These are phyloP conservation scores for Drosophila repletoides DNA, from an alignment of 1,140 invertebrate genomes.

Conservation along the genomic window DNA sequence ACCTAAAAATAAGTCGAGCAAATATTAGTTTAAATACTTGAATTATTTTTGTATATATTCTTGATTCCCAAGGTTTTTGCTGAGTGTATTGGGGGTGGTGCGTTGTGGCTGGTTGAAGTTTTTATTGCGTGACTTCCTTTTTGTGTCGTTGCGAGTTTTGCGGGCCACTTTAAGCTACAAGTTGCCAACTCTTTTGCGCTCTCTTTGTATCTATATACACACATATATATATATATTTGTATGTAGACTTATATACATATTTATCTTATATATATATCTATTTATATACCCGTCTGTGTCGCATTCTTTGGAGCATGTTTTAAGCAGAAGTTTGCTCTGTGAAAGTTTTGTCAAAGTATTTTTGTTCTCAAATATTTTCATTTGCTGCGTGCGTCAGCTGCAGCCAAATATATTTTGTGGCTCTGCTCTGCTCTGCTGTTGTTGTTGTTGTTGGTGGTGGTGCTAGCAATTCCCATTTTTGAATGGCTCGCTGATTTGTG, in stretches of 20 bases:
- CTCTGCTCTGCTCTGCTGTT: neutral
- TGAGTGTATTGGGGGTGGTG: neutral
- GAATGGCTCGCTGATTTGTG: slow-evolving; percentile 64
- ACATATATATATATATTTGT: neutral
- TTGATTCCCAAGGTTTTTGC: too few relatives aligned
- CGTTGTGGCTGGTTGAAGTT: slow-evolving; percentile 30
- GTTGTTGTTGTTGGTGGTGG: neutral
- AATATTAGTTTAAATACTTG: too few relatives aligned
- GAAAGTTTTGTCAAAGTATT: slow-evolving; percentile 72
- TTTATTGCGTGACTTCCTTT: slow-evolving; percentile 72
- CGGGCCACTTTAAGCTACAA: slow-evolving; percentile 21
- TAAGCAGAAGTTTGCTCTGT: slow-evolving; percentile 65
- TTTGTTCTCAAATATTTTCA: slow-evolving; percentile 72
- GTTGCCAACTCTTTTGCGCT: slow-evolving; percentile 20
- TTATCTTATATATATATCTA: slow-evolving; percentile 20
- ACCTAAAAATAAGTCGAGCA: too few relatives aligned
- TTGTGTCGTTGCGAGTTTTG: slow-evolving; percentile 59
- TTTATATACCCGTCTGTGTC: slow-evolving; percentile 18
- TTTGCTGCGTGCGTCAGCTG: slow-evolving; percentile 64
- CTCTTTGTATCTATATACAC: slow-evolving; percentile 5
- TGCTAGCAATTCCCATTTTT: slow-evolving; percentile 9
- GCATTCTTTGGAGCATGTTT: slow-evolving; percentile 55
- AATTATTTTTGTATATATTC: too few relatives aligned
- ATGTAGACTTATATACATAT: neutral
- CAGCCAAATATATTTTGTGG: slow-evolving; percentile 68